Conservation (phyloP, 2,113 vertebrate genomes). For the Prolemur simus region DNA sequence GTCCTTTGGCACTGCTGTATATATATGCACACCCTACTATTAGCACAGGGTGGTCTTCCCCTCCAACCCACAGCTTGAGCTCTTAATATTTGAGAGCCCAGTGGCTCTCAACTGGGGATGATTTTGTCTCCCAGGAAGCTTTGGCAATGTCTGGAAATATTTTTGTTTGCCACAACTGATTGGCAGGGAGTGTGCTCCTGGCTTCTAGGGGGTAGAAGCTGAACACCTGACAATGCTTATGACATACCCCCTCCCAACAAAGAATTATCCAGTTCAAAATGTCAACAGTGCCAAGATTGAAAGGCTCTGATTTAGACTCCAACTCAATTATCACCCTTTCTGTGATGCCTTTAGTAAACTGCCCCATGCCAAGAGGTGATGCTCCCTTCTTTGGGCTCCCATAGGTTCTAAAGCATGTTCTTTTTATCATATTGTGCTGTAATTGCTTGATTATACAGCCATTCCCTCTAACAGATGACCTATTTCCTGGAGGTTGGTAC, state of each 20-base stretch:
- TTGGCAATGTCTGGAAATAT: background rate
- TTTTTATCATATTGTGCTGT: background rate
- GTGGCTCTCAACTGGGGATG: background rate
- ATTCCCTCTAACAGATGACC: background rate
- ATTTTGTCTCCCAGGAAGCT: too few species aligned
- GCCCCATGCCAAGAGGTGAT: background rate
- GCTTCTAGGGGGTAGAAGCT: too few species aligned
- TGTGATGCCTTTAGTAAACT: background rate
- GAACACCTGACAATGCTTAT: accelerated
- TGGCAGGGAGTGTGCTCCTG: accelerated
- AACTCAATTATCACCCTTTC: background rate
- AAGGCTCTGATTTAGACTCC: background rate
- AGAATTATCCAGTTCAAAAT: background rate
- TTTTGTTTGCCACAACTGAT: background rate
- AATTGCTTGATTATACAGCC: background rate
- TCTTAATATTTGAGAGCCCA: background rate
- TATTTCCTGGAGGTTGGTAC: background rate
- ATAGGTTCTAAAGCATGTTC: background rate
- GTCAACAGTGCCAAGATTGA: background rate
- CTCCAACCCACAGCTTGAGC: background rate
- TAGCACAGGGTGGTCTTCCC: too few species aligned
- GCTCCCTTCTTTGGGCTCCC: background rate
- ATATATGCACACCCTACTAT: accelerated
- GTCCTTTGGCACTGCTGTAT: background rate
- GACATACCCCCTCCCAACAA: too few species aligned